Evolutionary conservation across 1,140 invertebrate species (phyloP), one percentile per base, ranked within the genome.

Genomic region (Panulirus ornatus): DNA sequence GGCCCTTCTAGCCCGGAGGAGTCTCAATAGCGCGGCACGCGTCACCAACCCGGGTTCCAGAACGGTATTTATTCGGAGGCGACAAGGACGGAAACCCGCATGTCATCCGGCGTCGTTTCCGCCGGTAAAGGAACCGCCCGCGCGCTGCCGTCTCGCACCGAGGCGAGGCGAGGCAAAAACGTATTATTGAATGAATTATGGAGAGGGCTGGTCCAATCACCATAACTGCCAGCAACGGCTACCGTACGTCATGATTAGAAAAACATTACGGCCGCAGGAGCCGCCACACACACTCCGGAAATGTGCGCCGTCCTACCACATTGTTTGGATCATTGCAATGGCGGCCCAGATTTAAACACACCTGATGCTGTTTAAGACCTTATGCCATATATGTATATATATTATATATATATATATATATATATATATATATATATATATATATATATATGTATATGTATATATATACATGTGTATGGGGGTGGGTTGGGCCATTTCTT

Each of bases 161-260:
- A n/a, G n/a, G n/a, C n/a, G n/a, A n/a, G n/a, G n/a, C n/a, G 79
- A 40, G 79, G 79, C 79, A 82, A 82, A 82, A 82, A 82, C 79
- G 63, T 82, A 82, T 82, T 63, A 82, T 82, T 82, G 79, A 82
- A 82, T 82, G 79, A 82, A 82, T 82, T 82, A 82, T 82, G 79
- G 38, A 82, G 79, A 82, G 79, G 79, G n/a, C 34, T 36, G 47
- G 47, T 34, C 79, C 79, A 82, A 82, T 82, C 79, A 82, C 79
- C 58, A 82, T 82, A 82, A 58, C 51, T 63, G 79, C 63, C 79
- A 38, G 54, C 8, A 22, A 63, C 42, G 54, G 2, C 30, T 22
- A 36, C 54, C 79, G 51, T 82, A 9, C 34, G 51, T 82, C 79
- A 40, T 82, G 51, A 82, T 82, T 82, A 82, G 14, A 54, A 22